These are phyloP conservation scores for Tenebrosternarchus preto DNA, from an alignment of 2,113 vertebrate species.

Conservation along the genomic window DNA sequence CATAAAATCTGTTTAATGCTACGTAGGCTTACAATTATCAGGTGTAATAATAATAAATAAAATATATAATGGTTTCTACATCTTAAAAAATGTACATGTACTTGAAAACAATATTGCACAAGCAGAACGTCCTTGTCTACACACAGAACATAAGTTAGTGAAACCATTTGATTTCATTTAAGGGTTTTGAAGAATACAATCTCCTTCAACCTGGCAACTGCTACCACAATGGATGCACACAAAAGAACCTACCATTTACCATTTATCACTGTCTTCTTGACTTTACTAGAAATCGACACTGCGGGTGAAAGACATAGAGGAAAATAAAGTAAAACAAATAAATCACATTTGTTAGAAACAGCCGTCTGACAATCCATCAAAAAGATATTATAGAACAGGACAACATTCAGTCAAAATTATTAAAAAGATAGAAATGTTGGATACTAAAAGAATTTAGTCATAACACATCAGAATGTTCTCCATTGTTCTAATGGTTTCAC, in stretches of 20 bases:
- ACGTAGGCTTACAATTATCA: no score
- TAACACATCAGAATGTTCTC: slow-evolving; percentile 10
- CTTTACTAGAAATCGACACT: not conserved
- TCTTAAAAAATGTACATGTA: not conserved
- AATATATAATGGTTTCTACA: no score
- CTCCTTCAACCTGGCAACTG: not conserved
- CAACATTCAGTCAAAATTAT: no score
- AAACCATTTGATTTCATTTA: not conserved
- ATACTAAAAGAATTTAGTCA: no score
- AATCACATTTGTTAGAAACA: no score
- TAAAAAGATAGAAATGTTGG: no score
- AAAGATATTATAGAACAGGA: no score
- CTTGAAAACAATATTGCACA: not conserved
- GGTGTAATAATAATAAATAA: no score
- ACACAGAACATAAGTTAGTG: not conserved
- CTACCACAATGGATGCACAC: not conserved
- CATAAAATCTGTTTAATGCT: no score
- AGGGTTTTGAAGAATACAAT: not conserved
- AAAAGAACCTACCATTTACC: not conserved
- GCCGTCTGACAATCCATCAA: no score
- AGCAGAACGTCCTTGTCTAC: not conserved
- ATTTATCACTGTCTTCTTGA: not conserved
- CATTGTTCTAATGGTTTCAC: no score
- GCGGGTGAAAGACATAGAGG: not conserved
- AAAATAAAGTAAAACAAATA: not conserved